Conservation (phyloP, 2,113 vertebrate genomes). For the Seriola rivoliana region DNA sequence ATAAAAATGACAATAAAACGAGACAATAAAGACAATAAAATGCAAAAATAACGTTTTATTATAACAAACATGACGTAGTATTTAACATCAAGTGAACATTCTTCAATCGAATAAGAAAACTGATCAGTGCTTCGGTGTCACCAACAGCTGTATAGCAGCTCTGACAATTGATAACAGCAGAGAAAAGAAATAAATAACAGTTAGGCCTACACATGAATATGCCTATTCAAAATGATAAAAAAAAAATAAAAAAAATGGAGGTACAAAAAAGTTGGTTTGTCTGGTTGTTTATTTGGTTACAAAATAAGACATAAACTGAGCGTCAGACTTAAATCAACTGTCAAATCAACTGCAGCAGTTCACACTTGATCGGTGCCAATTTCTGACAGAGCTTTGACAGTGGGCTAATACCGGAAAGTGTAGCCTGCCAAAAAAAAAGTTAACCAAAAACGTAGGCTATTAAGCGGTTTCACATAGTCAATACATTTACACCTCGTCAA, state of each 20-base stretch:
- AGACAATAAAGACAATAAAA: background rate
- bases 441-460: background rate
- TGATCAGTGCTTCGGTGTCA: conserved; percentile 46
- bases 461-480: background rate
- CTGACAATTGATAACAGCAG: conserved; percentile 1
- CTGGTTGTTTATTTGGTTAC: background rate
- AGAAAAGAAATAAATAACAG: conserved; percentile 62
- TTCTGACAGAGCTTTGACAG: background rate
- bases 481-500: background rate
- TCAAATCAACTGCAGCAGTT: background rate
- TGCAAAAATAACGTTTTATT: conserved; percentile 78
- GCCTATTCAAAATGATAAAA: background rate
- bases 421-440: background rate
- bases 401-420: background rate
- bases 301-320: background rate
- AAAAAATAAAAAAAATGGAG: background rate
- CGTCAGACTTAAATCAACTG: background rate
- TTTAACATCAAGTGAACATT: conserved; percentile 57
- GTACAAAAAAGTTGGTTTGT: too few relatives aligned
- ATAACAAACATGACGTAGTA: conserved; percentile 55
- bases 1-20: too few relatives aligned
- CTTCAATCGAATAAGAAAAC: conserved; percentile 42
- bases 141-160: conserved; percentile 50
- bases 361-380: background rate
- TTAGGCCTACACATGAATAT: background rate